Base-by-base conservation (phyloP, 1,140 invertebrate species). In the Battus philenor region DNA sequence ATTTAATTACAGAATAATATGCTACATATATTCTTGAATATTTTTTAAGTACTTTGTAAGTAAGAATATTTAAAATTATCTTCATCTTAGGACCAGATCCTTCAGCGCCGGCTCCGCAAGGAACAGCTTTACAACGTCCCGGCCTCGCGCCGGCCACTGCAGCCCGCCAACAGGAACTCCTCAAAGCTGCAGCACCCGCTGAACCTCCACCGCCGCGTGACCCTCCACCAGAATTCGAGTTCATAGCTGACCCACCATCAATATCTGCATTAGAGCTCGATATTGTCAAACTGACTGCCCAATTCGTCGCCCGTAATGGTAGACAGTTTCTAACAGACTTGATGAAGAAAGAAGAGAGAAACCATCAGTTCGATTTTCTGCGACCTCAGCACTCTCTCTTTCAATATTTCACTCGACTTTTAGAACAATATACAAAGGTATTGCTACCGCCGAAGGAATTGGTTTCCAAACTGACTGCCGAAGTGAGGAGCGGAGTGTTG, bases 221-320 rank as follows among this genome's bases (percentile, higher is more conserved):
- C 70, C 96, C 98, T 0, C 98, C 98, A 1, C 86, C 91, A 32
- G 97, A 99, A 59, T 99, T 95, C 88, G 98, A 99, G 87, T 99
- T 99, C 75, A 94, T 97, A 27, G 96, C 96, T 15, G 98, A 99
- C 87, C 98, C 98, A 3, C 97, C 98, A 0, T 99, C 98, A 0
- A 99, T 99, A 51, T 99, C 98, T n/a, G 97, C 97, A 11, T 89
- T 98, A 51, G 98, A 99, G 87, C 88, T 99, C 90, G 98, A 99
- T 81, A 96, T 99, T 54, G 97, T 99, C 0, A 98, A 98, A 72
- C 78, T 99, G 4, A 99, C 98, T 1, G 98, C 98, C 0, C 97
- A 99, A 79, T 99, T 99, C 90, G 98, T 99, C 0, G 98, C 98
- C 0, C 88, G 98, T 68, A 99, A 99, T 87, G 98, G 98, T 2